Percentiles rank a stretch among this genome's conserved stretches.
Conservation (phyloP, 2,797 vertebrate species). For the Trematomus bernacchii region DNA sequence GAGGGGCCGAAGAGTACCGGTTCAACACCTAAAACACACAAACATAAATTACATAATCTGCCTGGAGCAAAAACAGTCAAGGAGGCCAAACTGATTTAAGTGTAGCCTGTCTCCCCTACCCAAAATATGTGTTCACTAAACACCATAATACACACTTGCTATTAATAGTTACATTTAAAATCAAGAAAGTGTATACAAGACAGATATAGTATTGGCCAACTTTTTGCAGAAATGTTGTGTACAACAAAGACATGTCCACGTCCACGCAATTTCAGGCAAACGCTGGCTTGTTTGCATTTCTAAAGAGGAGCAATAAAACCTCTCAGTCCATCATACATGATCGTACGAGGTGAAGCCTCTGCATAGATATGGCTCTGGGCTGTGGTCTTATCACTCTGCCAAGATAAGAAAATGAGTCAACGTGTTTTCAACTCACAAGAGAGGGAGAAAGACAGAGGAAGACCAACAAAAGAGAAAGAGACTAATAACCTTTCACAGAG, state of each 20-base stretch:
- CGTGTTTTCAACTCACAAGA: constrained; percentile 15
- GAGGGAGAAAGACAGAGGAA: constrained; percentile 13
- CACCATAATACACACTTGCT: neutral
- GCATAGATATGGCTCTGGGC: constrained; percentile 35
- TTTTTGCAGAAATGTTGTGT: constrained; percentile 2
- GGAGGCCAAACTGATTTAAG: neutral
- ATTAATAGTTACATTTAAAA: neutral
- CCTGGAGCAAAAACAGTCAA: constrained; percentile 11
- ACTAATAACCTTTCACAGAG: constrained; percentile 48
- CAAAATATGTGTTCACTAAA: neutral
- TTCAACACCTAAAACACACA: constrained; percentile 90
- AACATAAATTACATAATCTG: constrained; percentile 26
- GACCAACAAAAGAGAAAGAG: constrained; percentile 11
- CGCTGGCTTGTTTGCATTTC: constrained; percentile 75
- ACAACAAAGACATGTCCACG: constrained; percentile 17
- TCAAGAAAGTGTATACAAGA: neutral
- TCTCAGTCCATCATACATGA: constrained; percentile 14
- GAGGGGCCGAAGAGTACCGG: constrained; percentile 92
- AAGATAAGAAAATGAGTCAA: constrained; percentile 58
- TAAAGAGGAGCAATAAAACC: constrained; percentile 70
- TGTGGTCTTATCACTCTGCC: constrained; percentile 13
- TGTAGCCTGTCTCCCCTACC: neutral
- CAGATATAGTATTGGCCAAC: neutral
- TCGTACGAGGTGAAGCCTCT: constrained; percentile 27
- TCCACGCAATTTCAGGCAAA: constrained; percentile 36